Evolutionary conservation across 2,888 invertebrate genomes (phyloP), one percentile per base, ranked within the genome.

Genomic region (Himalopsyche kuldschensis): DNA sequence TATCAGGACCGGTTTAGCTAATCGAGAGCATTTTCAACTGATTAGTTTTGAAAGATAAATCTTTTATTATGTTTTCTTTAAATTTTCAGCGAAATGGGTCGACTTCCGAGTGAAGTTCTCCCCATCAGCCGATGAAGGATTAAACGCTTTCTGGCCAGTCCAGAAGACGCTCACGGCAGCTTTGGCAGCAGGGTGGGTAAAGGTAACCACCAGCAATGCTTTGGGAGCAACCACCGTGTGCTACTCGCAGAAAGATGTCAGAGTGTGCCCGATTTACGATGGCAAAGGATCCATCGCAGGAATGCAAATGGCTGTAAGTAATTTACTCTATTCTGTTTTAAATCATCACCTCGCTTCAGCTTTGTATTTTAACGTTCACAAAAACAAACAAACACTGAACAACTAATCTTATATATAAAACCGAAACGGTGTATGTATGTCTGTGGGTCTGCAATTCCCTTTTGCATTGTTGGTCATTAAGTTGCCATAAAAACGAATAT

Each of bases 121-220:
- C 8, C 81, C 81, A 0, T 11, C 63, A 35, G 48, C 81, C 4
- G 84, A 80, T 15, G 83, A 75, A 0, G 84, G 84, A n/a, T 77
- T 85, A n/a, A 80, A 85, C 80, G 83, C 87, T 78, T 87, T 85
- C 82, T 87, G 85, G 84, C 78, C 69, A 41, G 63, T 83, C 35
- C 78, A 75, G 32, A 82, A 81, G 79, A 85, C 82, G 63, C 75
- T 78, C 55, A 35, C 17, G 30, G 83, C 80, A 30, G 86, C 84
- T 78, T 79, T 86, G 86, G 87, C 87, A 85, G 87, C 87, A 87
- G 87, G 87, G 17, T 87, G 87, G 83, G 84, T 86, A 79, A 86
- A 82, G 85, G 79, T 83, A 5, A 47, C 55, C 8, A 81, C 78
- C 15, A 63, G 3, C 8, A 85, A 84, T 48, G 17, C 76, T n/a